Conservation (phyloP, 2,797 vertebrate species). For the Falco naumanni region DNA sequence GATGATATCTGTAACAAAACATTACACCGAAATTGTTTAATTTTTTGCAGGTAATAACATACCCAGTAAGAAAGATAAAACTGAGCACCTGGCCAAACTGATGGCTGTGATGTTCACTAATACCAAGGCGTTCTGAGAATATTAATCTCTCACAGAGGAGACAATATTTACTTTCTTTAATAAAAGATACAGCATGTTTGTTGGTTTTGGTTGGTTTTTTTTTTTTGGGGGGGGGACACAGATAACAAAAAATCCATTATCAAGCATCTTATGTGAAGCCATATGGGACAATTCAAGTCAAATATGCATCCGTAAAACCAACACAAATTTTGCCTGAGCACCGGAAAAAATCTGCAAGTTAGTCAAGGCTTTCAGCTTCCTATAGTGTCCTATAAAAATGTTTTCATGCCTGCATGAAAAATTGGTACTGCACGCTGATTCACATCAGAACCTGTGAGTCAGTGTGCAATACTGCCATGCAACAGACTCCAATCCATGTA, state of each 20-base stretch:
- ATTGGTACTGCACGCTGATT: background rate
- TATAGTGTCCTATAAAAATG: background rate
- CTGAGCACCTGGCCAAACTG: background rate
- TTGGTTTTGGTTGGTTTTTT: background rate
- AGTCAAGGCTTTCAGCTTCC: background rate
- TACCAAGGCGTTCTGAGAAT: background rate
- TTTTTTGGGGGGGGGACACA: no score
- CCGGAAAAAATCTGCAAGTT: background rate
- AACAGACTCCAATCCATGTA: background rate
- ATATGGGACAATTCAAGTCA: background rate
- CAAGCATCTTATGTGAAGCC: background rate
- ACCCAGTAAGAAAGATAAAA: background rate
- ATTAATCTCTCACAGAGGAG: background rate
- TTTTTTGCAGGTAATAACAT: background rate
- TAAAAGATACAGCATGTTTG: background rate
- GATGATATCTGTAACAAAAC: conserved; percentile 73
- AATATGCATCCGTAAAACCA: background rate
- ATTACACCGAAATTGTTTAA: background rate
- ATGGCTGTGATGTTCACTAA: background rate
- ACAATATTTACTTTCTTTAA: background rate
- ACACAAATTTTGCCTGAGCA: background rate
- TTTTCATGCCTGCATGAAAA: background rate
- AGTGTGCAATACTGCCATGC: background rate
- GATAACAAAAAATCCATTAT: background rate
- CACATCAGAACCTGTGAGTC: background rate